A percentile compares a stretch with the other conserved stretches of the same genome.
Conservation (phyloP, 2,113 vertebrate species). For the Aspidoscelis tigris region DNA sequence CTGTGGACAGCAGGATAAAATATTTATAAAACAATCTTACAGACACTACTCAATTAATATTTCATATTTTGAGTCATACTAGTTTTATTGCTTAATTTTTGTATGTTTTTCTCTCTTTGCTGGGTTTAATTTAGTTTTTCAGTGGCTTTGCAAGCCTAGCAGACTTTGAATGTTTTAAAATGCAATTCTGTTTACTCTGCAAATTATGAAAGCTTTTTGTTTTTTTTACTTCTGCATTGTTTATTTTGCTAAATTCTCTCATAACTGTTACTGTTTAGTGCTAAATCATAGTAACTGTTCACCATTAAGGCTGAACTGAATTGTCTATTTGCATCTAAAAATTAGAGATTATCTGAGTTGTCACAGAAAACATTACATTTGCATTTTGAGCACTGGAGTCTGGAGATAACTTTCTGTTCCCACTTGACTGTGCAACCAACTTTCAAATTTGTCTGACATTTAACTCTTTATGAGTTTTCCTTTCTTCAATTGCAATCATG, state of each 20-base stretch:
- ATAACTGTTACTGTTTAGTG: conserved; percentile 47
- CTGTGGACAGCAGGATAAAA: conserved; percentile 46
- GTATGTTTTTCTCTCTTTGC: conserved; percentile 56
- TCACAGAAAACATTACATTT: neutral
- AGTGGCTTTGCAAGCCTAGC: conserved; percentile 51
- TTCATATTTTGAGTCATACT: conserved; percentile 70
- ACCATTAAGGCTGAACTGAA: conserved; percentile 26
- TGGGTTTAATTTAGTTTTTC: conserved; percentile 73
- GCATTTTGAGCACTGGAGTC: neutral
- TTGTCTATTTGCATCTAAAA: conserved; percentile 20
- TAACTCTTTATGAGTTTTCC: neutral
- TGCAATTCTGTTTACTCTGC: conserved; percentile 66
- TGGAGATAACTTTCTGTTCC: neutral
- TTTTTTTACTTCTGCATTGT: conserved; percentile 47
- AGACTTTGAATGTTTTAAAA: conserved; percentile 60
- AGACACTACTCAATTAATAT: conserved; percentile 66
- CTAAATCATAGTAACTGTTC: conserved; percentile 15
- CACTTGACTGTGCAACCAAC: neutral
- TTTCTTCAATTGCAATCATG: neutral
- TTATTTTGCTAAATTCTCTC: conserved; percentile 60
- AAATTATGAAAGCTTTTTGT: conserved; percentile 46
- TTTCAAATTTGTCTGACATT: neutral
- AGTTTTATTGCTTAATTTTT: conserved; percentile 75
- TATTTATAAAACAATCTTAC: conserved; percentile 68
- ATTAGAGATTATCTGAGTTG: neutral